Base-by-base conservation (phyloP, 2,113 vertebrate species). In the Toxotes chatareus region DNA sequence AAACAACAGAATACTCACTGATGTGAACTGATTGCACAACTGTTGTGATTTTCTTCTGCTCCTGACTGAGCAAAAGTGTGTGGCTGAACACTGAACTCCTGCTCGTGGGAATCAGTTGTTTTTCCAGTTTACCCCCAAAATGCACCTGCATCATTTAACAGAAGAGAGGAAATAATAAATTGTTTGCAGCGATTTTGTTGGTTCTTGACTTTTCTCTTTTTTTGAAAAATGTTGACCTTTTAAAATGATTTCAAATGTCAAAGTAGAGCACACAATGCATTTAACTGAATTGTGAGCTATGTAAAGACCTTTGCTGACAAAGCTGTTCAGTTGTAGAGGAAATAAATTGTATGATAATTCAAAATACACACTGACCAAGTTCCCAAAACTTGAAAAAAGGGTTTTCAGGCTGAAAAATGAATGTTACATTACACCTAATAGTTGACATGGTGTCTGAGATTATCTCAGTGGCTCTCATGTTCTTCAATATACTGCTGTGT, bases 1-100 rank as follows among this genome's bases (percentile, higher is more conserved):
- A 51, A 49, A 38, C 19, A 31, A n/a, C 60, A 76, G 66, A 57
- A 69, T 42, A 83, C 23, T 80, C 73, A 65, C 69, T 74, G 69
- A 78, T 62, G 69, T 84, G 73, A 84, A 61, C 65, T 49, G 73
- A 77, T 77, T 70, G 61, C 46, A 69, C 59, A 81, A 78, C 68
- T 66, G 68, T 65, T 23, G 73, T 59, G 62, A 67, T 80, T 80
- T 61, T 79, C 65, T 55, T 70, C 32, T 60, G 63, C 64, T 78
- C 23, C 60, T 23, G 56, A 53, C 64, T 70, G 46, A 51, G 19
- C 17, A 51, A 65, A 27, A 49, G 68, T 46, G 40, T 38, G 40
- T 36, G 34, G 71, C n/a, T 75, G 76, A 73, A 49, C 49, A 55
- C 60, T 73, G 66, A 55, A 55, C 60, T 73, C 5, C 1, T 5